Evolutionary conservation across 2,797 vertebrate species (phyloP).

Genomic region (Cynopterus sphinx): DNA sequence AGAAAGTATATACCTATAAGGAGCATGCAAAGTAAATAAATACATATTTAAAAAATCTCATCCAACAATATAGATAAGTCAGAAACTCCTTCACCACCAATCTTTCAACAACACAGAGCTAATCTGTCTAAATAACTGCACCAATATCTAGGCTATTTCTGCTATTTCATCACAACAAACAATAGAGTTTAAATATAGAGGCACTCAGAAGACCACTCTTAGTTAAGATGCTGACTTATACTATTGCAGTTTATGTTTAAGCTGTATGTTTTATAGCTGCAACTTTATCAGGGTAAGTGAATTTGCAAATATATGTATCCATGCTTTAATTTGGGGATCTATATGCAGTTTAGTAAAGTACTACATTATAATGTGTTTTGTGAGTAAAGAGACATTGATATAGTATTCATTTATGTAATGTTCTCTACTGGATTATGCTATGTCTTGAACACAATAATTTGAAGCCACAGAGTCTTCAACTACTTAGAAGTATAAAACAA

Average conservation of each 20-base stretch:
- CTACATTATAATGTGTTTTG: background rate
- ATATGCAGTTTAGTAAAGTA: background rate
- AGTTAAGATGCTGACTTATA: background rate
- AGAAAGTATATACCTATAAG: background rate
- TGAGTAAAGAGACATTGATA: background rate
- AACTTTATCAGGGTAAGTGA: background rate
- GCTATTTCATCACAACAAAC: background rate
- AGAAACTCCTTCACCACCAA: background rate
- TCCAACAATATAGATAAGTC: background rate
- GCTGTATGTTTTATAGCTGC: background rate
- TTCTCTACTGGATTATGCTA: background rate
- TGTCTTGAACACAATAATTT: slow-evolving; percentile 1
- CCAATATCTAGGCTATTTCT: background rate
- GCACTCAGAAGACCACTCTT: background rate
- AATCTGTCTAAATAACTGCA: background rate
- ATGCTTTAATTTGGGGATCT: background rate
- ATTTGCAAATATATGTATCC: background rate
- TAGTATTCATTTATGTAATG: background rate
- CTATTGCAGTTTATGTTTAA: background rate
- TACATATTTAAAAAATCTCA: background rate
- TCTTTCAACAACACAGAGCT: background rate
- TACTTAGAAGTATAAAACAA: background rate
- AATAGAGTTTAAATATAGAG: background rate
- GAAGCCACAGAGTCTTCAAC: background rate
- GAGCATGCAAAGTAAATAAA: background rate